A percentile compares a stretch with the other conserved stretches of the same genome.
Conservation (phyloP, 2,888 invertebrate species). For the Lasioglossum zephyrum region DNA sequence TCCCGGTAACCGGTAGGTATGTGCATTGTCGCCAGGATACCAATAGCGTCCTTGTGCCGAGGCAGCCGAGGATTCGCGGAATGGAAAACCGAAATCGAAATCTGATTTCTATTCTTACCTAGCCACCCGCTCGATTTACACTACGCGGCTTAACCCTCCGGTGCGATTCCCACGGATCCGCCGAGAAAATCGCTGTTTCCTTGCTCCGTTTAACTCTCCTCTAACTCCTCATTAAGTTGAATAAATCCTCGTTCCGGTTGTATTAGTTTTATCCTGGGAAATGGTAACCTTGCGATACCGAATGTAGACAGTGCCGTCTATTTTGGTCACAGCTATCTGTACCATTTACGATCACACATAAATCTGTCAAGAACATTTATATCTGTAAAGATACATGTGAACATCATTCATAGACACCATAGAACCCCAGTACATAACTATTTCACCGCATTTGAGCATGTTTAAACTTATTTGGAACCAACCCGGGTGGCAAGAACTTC, state of each 20-base stretch:
- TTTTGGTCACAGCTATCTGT: not conserved
- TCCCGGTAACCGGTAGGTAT: conserved; percentile 57
- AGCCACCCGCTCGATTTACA: conserved; percentile 16
- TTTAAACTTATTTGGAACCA: not conserved
- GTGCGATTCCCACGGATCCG: not conserved
- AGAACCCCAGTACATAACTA: not conserved
- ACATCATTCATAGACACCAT: not conserved
- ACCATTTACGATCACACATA: no score
- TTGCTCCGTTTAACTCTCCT: not conserved
- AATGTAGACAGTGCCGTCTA: not conserved
- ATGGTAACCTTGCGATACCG: not conserved
- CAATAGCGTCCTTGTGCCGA: conserved; percentile 24
- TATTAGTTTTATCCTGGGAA: not conserved
- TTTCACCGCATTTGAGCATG: not conserved
- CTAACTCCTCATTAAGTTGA: not conserved
- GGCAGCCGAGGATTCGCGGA: conserved; percentile 9
- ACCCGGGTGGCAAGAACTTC: not conserved
- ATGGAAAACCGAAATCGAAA: conserved; percentile 58
- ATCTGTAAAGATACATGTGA: not conserved
- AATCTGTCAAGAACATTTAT: not conserved
- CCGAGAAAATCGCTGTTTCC: not conserved
- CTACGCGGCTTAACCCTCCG: conserved; percentile 5
- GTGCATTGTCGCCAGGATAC: conserved; percentile 53
- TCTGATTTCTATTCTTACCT: conserved; percentile 40
- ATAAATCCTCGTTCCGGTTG: not conserved